Conservation (phyloP, 2,113 vertebrate genomes). For the Noctilio leporinus region DNA sequence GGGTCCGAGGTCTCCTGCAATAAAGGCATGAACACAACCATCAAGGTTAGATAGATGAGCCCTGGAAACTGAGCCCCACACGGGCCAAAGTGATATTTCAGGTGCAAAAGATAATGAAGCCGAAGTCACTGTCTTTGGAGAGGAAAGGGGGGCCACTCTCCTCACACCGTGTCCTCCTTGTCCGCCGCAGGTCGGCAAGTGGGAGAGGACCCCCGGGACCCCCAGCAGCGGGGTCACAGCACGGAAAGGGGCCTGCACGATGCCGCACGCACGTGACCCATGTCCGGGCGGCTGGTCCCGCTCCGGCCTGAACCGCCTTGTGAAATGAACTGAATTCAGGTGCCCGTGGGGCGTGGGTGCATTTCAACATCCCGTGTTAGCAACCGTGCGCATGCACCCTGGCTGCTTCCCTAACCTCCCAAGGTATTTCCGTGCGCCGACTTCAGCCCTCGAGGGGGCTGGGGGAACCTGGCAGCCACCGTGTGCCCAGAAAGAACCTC, state of each 20-base stretch:
- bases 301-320: background rate
- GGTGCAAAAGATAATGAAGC: background rate
- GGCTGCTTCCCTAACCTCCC: background rate
- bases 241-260: background rate
- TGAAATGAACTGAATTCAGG: background rate
- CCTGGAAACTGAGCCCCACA: background rate
- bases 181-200: accelerated
- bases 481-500: background rate
- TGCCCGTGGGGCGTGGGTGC: background rate
- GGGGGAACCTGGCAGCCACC: background rate
- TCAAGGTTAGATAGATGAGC: background rate
- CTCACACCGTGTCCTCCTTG: too few species aligned
- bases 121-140: background rate
- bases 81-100: background rate
- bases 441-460: background rate
- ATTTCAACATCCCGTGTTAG: background rate
- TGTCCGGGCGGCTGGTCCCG: background rate
- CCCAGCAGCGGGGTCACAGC: background rate
- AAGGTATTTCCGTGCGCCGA: background rate
- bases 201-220: too few species aligned
- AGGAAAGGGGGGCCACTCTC: background rate
- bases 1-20: background rate
- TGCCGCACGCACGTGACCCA: accelerated
- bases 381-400: background rate
- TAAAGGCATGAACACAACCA: background rate